phyloP scores from a whole-genome alignment of 2,797 vertebrate species.

The Toxotes lorentzi region DNA sequence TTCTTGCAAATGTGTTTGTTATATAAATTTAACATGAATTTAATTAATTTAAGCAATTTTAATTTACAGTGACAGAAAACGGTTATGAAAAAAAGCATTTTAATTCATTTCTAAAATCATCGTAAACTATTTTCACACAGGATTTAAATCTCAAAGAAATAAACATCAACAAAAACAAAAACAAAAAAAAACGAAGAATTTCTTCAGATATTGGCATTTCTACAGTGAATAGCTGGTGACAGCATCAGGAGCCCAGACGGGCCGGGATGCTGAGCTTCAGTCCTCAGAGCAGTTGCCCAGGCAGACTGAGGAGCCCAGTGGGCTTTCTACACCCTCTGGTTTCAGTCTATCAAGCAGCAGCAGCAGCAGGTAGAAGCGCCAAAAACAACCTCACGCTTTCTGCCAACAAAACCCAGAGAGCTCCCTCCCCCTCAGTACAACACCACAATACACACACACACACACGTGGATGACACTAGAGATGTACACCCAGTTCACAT shows the following conservation, averaged over 20 bases:
- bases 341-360: slow-evolving; percentile 79
- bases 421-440: slow-evolving; percentile 42
- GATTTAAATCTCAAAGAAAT: slow-evolving; percentile 83
- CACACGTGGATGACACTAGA: slow-evolving; percentile 42
- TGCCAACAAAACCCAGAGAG: slow-evolving; percentile 48
- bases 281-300: slow-evolving; percentile 54
- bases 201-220: slow-evolving; percentile 95
- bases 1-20: slow-evolving; percentile 8
- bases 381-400: slow-evolving; percentile 50
- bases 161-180: slow-evolving; percentile 56
- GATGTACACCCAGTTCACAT: slow-evolving; percentile 58
- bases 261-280: slow-evolving; percentile 59
- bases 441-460: slow-evolving; percentile 13
- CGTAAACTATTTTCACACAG: slow-evolving; percentile 83
- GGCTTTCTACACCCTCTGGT: slow-evolving; percentile 57
- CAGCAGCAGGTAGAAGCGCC: slow-evolving; percentile 73
- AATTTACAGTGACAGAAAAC: slow-evolving; percentile 67
- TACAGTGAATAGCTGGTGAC: slow-evolving; percentile 96
- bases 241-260: slow-evolving; percentile 87
- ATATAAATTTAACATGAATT: not conserved
- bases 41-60: slow-evolving; percentile 36
- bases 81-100: slow-evolving; percentile 82
- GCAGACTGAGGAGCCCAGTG: slow-evolving; percentile 49
- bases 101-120: slow-evolving; percentile 85
- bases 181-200: slow-evolving; percentile 45